Conservation (phyloP, 2,888 invertebrate species). For the Odontocerum albicorne region DNA sequence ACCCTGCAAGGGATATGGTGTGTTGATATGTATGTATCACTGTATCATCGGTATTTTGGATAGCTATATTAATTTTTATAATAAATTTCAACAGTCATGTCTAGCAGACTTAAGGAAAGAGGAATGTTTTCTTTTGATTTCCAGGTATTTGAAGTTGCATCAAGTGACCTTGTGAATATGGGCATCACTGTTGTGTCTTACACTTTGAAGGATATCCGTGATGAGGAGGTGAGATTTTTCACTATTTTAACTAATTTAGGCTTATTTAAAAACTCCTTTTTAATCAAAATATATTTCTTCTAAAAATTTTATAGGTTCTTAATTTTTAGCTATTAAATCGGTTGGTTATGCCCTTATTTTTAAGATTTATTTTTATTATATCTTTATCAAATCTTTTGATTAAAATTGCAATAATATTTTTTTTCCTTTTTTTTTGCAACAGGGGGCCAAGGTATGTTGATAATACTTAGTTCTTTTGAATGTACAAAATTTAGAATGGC, state of each 20-base stretch:
- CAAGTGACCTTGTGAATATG: constrained; percentile 94
- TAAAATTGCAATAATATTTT: constrained; percentile 38
- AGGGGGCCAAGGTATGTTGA: constrained; percentile 56
- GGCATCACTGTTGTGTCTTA: constrained; percentile 95
- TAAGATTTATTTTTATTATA: not conserved
- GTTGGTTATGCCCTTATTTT: too few species aligned
- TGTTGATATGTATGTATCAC: too few species aligned
- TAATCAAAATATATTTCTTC: not conserved
- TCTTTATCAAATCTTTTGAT: not conserved
- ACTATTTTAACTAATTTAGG: not conserved
- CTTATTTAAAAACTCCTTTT: too few species aligned
- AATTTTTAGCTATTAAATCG: too few species aligned
- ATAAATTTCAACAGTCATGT: too few species aligned
- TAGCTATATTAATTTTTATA: not conserved
- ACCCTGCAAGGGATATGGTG: too few species aligned
- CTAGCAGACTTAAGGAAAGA: not conserved
- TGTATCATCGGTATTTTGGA: too few species aligned
- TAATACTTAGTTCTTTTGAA: constrained; percentile 10
- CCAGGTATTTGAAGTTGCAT: constrained; percentile 89
- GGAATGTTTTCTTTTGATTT: constrained; percentile 32
- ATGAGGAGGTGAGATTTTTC: constrained; percentile 76
- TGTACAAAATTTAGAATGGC: not conserved
- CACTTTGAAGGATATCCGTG: constrained; percentile 90
- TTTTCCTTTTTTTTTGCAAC: constrained; percentile 46
- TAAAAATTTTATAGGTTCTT: not conserved